Base-by-base conservation (phyloP, 53 echinoderm and acorn worm genomes). In the Luidia sarsii region DNA sequence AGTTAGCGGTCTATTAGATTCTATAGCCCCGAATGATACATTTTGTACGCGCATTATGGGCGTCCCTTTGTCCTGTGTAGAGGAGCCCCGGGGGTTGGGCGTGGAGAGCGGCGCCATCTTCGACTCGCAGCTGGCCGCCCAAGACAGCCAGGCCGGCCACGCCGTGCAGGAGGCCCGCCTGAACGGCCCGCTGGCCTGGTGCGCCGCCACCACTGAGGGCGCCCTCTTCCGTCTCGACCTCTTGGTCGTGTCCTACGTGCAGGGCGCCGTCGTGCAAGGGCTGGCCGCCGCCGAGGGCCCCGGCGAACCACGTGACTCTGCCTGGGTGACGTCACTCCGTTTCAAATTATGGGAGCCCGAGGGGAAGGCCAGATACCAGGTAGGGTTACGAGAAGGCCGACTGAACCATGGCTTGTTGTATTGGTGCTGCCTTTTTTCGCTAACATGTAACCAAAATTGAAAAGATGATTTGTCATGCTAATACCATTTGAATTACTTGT, bases 131-230 rank as follows among this genome's bases (percentile, higher is more conserved):
- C 2, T 75, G 3, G 13, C 41, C 8, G 75, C 39, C 16, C 9
- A 27, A 4, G 24, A 33, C 37, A 75, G 60, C 60, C 39, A 25
- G 22, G 7, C 59, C 21, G 39, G 2, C 3, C 38, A 57, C 31
- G 14, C 75, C 3, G 23, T 39, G 14, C 8, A 39, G 60, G 39
- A 59, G 29, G 57, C 75, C 18, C 75, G 75, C 2, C 31, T 75
- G 16, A 29, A 75, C 28, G 46, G 75, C 38, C 60, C 75, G 1
- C n/a, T 16, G 10, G 61, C 75, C 59, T 75, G 75, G 75, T 75
- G 75, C 34, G 75, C 61, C 5, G 30, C 15, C 18, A 36, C 36
- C 0, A 15, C 75, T n/a, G 37, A 30, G 28, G 25, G 22, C n/a
- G 21, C 34, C 15, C 18, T 53, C 55, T 56, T 52, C 31, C 14